Base-by-base conservation (phyloP, 2,797 vertebrate genomes). In the Sphenopsis melanotis region DNA sequence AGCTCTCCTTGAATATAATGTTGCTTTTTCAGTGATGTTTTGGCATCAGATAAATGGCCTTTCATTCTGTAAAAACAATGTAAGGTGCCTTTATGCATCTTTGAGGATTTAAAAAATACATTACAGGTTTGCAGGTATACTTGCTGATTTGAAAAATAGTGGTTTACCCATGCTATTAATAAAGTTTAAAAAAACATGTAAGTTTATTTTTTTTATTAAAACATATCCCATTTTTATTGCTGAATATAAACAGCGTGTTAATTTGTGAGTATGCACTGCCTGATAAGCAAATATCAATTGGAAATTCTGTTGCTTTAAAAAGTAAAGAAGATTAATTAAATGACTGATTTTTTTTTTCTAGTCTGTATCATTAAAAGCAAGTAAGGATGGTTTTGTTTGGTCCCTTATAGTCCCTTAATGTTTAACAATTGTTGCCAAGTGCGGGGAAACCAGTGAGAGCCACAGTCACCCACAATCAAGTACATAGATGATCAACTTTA, bases 21-120 rank as follows among this genome's bases (percentile, higher is more conserved):
- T 71, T 94, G 36, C 70, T 79, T 89, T 85, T 89, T 76, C 90
- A 94, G 44, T 84, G 71, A 52, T 94, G 24, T 93, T 94, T 92
- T 94, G 64, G 53, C 68, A 83, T 93, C 89, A 80, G 83, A 93
- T 89, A 94, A 93, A 89, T 84, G 71, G 37, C 74, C 63, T 85
- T 74, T 83, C 44, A 87, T 61, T 89, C 30, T 76, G 30, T 94
- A 80, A 80, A 82, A 89, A 55, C 65, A 87, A 70, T 23, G 23
- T 70, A 76, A 95, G 68, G 42, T 66, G 42, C 39, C 23, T 66
- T 84, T 93, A 66, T 84, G 30, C 53, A 60, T 93, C 83, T 87
- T 84, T 74, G 57, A 75, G 74, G 69, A 83, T 89, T 89, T 89
- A 92, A 39, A 37, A 75, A 37, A 47, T 89, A 42, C 4, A 7